These are phyloP conservation scores for Drosophila ercepeae DNA, from an alignment of 1,140 invertebrate species.

Conservation along the genomic window DNA sequence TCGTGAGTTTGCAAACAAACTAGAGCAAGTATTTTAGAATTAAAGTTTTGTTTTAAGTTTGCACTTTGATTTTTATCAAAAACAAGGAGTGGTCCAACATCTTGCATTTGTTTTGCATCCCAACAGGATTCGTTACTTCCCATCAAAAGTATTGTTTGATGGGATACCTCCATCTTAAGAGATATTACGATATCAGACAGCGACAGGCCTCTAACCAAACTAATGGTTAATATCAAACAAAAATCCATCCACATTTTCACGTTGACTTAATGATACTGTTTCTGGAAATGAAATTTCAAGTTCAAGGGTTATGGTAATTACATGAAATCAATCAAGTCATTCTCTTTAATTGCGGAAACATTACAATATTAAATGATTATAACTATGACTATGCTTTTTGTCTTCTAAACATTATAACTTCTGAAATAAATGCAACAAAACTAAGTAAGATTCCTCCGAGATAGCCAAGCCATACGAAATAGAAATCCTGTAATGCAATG, in stretches of 20 bases:
- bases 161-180: not conserved
- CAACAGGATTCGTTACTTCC: constrained; percentile 8
- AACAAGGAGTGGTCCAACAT: constrained; percentile 22
- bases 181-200: constrained; percentile 2
- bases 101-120: not conserved
- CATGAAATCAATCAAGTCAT: not conserved
- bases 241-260: constrained; percentile 19
- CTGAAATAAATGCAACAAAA: not conserved
- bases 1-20: constrained; percentile 20
- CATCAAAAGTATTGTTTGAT: constrained; percentile 9
- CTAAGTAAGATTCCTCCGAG: not conserved
- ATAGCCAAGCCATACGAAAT: constrained; percentile 11
- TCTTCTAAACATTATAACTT: constrained; percentile 2
- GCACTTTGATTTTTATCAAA: constrained; percentile 27
- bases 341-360: not conserved
- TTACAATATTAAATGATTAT: not conserved
- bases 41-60: constrained; percentile 21
- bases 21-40: constrained; percentile 25
- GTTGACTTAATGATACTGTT: not conserved
- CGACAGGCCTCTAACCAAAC: constrained; percentile 10
- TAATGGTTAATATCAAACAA: constrained; percentile 1
- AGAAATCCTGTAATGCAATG: constrained; percentile 16
- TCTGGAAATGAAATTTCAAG: not conserved
- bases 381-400: not conserved
- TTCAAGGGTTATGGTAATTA: not conserved